Percentiles rank a stretch among this genome's conserved stretches.
Conservation (phyloP, 2,888 invertebrate genomes). For the Sepioteuthis lessoniana region DNA sequence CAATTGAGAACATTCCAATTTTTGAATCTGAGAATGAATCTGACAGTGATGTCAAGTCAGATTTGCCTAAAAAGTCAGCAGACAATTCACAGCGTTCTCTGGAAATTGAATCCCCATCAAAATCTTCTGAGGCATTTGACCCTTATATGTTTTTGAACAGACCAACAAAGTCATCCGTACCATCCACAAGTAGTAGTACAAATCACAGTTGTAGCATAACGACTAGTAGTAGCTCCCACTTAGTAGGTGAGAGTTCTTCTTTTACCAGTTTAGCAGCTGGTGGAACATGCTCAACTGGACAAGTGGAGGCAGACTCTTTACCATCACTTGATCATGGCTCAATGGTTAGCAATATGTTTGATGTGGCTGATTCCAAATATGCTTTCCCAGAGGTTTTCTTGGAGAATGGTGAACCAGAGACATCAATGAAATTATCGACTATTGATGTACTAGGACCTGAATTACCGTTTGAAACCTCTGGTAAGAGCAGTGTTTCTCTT, state of each 20-base stretch:
- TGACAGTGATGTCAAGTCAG: conserved; percentile 24
- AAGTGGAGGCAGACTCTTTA: neutral
- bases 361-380: conserved; percentile 39
- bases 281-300: neutral
- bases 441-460: conserved; percentile 34
- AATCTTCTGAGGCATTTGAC: neutral
- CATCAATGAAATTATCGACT: neutral
- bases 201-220: neutral
- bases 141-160: conserved; percentile 45
- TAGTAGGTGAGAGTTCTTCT: neutral
- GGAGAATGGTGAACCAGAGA: conserved; percentile 43
- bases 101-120: conserved; percentile 40
- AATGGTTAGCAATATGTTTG: conserved; percentile 24
- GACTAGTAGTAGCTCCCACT: neutral
- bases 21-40: conserved; percentile 46
- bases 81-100: neutral
- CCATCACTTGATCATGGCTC: conserved; percentile 3
- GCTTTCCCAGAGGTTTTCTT: conserved; percentile 46
- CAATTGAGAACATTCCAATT: conserved; percentile 47
- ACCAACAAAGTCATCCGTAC: neutral
- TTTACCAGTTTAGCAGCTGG: conserved; percentile 35
- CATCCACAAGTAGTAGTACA: conserved; percentile 34
- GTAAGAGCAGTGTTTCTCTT: conserved; percentile 21
- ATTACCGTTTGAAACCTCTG: conserved; percentile 44
- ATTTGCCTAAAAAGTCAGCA: neutral